Conservation (phyloP, 2,888 invertebrate species). For the Lycophotia porphyrea region DNA sequence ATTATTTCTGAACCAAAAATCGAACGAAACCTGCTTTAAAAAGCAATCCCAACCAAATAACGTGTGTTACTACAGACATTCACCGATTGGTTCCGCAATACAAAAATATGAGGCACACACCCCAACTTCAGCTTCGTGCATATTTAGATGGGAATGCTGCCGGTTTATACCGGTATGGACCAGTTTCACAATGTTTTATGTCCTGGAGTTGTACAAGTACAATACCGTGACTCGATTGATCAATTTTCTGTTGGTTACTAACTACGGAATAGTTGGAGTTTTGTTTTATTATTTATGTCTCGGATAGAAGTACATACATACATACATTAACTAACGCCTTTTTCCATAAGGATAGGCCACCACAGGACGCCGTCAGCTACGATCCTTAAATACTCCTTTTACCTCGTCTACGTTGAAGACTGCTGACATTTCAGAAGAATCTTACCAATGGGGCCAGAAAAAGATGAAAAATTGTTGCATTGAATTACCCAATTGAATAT, state of each 20-base stretch:
- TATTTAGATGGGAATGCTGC: constrained; percentile 47
- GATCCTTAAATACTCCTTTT: too few relatives aligned
- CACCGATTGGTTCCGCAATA: constrained; percentile 26
- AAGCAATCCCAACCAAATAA: constrained; percentile 24
- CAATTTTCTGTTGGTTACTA: neutral
- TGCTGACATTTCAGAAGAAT: too few relatives aligned
- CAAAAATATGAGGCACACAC: constrained; percentile 41
- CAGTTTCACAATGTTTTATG: constrained; percentile 5
- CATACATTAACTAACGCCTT: too few relatives aligned
- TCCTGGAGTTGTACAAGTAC: neutral
- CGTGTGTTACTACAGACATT: constrained; percentile 25
- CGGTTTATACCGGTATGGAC: constrained; percentile 4
- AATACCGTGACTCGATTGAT: neutral
- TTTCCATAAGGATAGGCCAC: too few relatives aligned
- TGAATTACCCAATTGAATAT: neutral
- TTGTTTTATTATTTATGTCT: neutral
- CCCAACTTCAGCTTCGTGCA: constrained; percentile 25
- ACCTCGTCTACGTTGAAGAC: too few relatives aligned
- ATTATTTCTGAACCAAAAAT: neutral
- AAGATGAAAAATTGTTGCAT: neutral
- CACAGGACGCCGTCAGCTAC: too few relatives aligned
- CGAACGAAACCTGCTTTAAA: constrained; percentile 21
- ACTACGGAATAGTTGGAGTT: neutral
- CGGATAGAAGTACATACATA: neutral
- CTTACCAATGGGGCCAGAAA: too few relatives aligned